Percentiles rank a stretch among this genome's conserved stretches.
Evolutionary conservation across 2,888 invertebrate genomes (phyloP).

Genomic region (Frankliniella intonsa): DNA sequence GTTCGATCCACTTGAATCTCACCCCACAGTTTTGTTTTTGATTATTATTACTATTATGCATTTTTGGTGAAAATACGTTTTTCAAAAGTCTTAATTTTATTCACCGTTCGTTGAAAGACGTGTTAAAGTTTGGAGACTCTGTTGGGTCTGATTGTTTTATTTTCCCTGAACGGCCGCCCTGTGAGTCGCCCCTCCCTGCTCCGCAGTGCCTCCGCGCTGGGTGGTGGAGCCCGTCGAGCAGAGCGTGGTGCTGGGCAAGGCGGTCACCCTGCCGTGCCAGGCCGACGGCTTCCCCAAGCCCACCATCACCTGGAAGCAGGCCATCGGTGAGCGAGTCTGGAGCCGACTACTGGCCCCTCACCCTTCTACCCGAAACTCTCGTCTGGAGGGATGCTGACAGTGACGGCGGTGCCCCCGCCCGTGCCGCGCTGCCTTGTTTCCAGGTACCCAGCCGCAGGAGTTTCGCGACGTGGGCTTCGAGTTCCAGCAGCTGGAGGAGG

Average conservation of each 20-base stretch:
- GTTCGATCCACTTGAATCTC: too few species aligned
- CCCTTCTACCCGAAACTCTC: conserved; percentile 37
- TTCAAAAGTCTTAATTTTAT: too few species aligned
- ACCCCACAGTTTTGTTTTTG: too few species aligned
- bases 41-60: too few species aligned
- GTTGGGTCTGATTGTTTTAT: too few species aligned
- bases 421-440: background rate
- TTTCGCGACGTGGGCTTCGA: conserved; percentile 16
- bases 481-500: conserved; percentile 45
- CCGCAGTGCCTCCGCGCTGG: conserved; percentile 71
- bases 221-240: conserved; percentile 64
- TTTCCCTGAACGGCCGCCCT: too few species aligned
- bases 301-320: conserved; percentile 53
- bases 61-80: too few species aligned
- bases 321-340: conserved; percentile 47
- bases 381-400: background rate
- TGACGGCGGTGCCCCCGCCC: background rate
- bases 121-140: too few species aligned
- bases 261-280: conserved; percentile 63
- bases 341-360: conserved; percentile 39
- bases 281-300: conserved; percentile 73
- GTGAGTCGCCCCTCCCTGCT: too few species aligned
- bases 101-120: too few species aligned
- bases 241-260: conserved; percentile 65
- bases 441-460: conserved; percentile 19